Percentiles rank a stretch among this genome's conserved stretches.
Evolutionary conservation across 2,113 vertebrate species (phyloP).

Genomic region (Aptenodytes patagonicus): DNA sequence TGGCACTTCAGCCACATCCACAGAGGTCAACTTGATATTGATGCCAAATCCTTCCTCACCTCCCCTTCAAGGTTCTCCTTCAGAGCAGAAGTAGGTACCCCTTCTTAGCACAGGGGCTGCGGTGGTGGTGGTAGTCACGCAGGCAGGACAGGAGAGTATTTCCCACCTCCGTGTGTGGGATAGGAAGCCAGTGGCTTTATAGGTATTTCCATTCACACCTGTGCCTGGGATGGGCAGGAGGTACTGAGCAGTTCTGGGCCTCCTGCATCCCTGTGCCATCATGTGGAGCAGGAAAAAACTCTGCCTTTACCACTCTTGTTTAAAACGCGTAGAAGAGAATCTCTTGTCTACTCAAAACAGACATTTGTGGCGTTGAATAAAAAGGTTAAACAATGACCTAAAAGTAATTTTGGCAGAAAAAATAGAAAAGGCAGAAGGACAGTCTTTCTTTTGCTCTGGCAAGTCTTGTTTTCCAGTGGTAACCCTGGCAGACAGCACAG

Average conservation of each 20-base stretch:
- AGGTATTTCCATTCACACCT: not conserved
- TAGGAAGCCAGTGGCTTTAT: not conserved
- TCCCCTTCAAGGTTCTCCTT: fast-evolving
- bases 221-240: not conserved
- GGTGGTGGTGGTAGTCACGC: not conserved
- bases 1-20: not conserved
- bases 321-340: not conserved
- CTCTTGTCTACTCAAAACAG: not conserved
- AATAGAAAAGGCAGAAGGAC: not conserved
- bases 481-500: not conserved
- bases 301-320: not conserved
- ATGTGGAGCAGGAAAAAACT: not conserved
- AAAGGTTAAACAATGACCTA: not conserved
- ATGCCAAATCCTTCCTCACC: not conserved
- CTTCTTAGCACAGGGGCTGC: not conserved
- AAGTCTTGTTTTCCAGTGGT: not conserved
- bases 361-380: not conserved
- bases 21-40: not conserved
- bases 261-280: not conserved
- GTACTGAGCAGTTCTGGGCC: not conserved
- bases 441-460: not conserved
- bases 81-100: not conserved
- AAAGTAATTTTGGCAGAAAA: not conserved
- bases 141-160: not conserved
- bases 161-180: not conserved